Evolutionary conservation across 2,797 vertebrate genomes (phyloP).

Genomic region (Eulemur rubriventer): DNA sequence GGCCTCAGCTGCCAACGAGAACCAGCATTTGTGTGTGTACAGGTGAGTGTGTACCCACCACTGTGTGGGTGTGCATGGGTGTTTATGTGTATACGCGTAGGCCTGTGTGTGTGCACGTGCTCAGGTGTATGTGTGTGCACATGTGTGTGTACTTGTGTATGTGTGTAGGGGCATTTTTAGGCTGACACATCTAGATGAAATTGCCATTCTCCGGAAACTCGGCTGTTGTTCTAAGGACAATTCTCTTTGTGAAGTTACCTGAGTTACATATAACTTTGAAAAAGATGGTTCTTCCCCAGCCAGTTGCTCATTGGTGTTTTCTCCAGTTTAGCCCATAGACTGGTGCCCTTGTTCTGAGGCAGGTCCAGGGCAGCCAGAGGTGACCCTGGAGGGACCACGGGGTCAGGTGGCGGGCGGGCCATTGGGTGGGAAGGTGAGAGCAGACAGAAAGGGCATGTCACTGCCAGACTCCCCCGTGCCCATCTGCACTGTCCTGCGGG

Average conservation of each 20-base stretch:
- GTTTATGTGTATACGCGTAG: background rate
- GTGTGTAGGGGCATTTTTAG: background rate
- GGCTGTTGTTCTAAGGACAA: background rate
- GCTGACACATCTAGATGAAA: background rate
- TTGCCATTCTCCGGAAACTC: background rate
- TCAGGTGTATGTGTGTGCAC: background rate
- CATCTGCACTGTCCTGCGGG: background rate
- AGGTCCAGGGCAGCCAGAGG: background rate
- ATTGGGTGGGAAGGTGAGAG: background rate
- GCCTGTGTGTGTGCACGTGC: background rate
- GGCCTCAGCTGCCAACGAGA: background rate
- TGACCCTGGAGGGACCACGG: background rate
- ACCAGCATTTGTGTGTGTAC: too few species aligned
- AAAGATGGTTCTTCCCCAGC: background rate
- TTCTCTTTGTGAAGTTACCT: background rate
- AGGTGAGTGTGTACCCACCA: background rate
- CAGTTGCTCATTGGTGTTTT: background rate
- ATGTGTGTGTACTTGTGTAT: background rate
- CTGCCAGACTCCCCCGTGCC: background rate
- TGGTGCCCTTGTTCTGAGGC: background rate
- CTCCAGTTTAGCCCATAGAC: background rate
- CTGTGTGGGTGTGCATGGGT: background rate
- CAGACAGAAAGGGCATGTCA: fast-evolving
- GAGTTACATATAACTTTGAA: background rate
- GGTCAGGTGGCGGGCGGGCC: background rate